phyloP scores from a whole-genome alignment of 2,113 vertebrate genomes.

The Atrichornis clamosus region DNA sequence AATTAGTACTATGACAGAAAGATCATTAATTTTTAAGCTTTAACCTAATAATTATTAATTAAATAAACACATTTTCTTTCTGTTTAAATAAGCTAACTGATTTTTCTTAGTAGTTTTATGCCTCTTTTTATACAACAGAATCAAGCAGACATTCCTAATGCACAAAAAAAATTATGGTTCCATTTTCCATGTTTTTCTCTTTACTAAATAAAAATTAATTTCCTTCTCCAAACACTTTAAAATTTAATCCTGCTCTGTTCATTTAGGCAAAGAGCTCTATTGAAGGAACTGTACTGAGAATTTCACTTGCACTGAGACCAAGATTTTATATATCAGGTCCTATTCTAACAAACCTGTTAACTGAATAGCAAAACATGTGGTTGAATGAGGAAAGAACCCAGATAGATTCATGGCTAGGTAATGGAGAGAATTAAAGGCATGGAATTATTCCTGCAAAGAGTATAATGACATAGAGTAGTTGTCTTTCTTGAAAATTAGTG shows the following conservation, averaged over 20 bases:
- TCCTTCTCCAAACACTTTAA: background rate
- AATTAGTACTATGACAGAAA: background rate
- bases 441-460: background rate
- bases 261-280: background rate
- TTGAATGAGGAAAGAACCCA: background rate
- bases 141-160: background rate
- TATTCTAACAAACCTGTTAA: background rate
- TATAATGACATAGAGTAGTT: background rate
- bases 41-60: background rate
- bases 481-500: background rate
- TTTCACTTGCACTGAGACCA: background rate
- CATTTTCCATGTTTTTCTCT: background rate
- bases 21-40: background rate
- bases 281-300: background rate
- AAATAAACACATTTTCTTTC: background rate
- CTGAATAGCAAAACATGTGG: background rate
- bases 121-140: background rate
- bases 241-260: background rate
- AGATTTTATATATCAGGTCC: background rate
- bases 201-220: background rate
- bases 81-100: background rate
- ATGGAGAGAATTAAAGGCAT: background rate
- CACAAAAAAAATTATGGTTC: background rate
- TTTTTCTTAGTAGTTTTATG: background rate
- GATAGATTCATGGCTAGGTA: background rate